Evolutionary conservation across 1,140 invertebrate genomes (phyloP), one percentile per base, ranked within the genome.

Genomic region (Patella vulgata): DNA sequence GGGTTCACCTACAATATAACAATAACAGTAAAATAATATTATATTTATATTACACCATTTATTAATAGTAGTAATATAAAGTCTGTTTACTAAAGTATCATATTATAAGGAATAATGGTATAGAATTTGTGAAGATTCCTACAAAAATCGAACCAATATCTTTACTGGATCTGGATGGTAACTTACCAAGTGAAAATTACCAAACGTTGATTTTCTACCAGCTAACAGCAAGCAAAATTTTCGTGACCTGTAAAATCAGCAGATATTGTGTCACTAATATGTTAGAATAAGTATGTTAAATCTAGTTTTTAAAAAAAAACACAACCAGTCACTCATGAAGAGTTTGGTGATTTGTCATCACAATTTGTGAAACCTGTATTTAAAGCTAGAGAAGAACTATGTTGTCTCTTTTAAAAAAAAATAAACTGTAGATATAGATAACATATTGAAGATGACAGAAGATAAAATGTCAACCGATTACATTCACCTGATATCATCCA

Each of bases 191-290:
- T 71, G 59, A 23, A 78, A 68, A 51, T 68, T 69, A 50, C 55
- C 70, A 52, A 71, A 76, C 3, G 61, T 74, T 30, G 71, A 67
- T 27, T 57, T 66, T 28, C 67, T 65, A 1, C 68, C 66, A 9
- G 70, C 61, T 28, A 73, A 58, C 19, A 62, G 62, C 25, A 78
- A 30, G 39, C 76, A 75, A 57, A 74, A 76, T 58, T 74, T 78
- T 31, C 73, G 67, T 25, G 68, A 56, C 44, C 73, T 74, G 59
- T 30, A 42, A 64, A 51, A 42, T 50, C 27, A 36, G 28, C 17
- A 12, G 0, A n/a, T 23, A 14, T 8, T 28, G n/a, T 19, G 4
- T 19, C 23, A 23, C 5, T 17, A 40, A 40, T 14, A 17, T 23
- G 0, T n/a, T 47, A 21, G 19, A 47, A 28, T 54, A 23, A 40